These are phyloP conservation scores for Drosophila lacertosa DNA, from an alignment of 1,140 invertebrate species.

Conservation along the genomic window DNA sequence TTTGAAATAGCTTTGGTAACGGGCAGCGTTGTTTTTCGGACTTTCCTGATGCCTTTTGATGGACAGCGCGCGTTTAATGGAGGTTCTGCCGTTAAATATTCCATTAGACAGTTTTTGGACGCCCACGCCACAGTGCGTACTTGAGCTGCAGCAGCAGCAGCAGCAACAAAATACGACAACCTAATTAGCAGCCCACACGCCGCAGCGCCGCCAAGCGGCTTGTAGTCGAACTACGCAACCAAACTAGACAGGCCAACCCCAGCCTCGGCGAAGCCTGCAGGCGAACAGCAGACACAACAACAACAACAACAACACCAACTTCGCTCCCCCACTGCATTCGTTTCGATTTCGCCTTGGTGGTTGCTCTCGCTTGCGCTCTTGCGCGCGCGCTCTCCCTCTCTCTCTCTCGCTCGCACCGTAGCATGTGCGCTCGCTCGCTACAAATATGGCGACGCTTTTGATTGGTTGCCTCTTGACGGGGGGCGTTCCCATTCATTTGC, in stretches of 20 bases:
- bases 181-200: slow-evolving; percentile 46
- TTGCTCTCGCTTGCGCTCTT: slow-evolving; percentile 33
- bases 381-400: slow-evolving; percentile 21
- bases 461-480: slow-evolving; percentile 47
- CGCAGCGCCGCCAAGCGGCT: slow-evolving; percentile 58
- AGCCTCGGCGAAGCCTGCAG: slow-evolving; percentile 21
- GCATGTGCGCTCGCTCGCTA: slow-evolving; percentile 54
- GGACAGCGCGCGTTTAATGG: slow-evolving; percentile 50
- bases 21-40: slow-evolving; percentile 47
- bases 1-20: slow-evolving; percentile 73
- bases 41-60: slow-evolving; percentile 66
- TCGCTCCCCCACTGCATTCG: slow-evolving; percentile 54
- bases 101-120: slow-evolving; percentile 60
- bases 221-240: slow-evolving; percentile 46
- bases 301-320: slow-evolving; percentile 27
- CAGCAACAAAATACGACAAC: slow-evolving; percentile 11
- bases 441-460: slow-evolving; percentile 70
- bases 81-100: slow-evolving; percentile 61
- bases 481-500: slow-evolving; percentile 38
- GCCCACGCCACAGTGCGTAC: slow-evolving; percentile 39
- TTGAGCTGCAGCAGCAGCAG: slow-evolving; percentile 31
- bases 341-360: slow-evolving; percentile 55
- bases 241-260: slow-evolving; percentile 31
- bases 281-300: slow-evolving; percentile 21
- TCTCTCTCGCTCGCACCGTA: slow-evolving; percentile 8